Evolutionary conservation across 2,888 invertebrate genomes (phyloP).

Genomic region (Muscina levida): DNA sequence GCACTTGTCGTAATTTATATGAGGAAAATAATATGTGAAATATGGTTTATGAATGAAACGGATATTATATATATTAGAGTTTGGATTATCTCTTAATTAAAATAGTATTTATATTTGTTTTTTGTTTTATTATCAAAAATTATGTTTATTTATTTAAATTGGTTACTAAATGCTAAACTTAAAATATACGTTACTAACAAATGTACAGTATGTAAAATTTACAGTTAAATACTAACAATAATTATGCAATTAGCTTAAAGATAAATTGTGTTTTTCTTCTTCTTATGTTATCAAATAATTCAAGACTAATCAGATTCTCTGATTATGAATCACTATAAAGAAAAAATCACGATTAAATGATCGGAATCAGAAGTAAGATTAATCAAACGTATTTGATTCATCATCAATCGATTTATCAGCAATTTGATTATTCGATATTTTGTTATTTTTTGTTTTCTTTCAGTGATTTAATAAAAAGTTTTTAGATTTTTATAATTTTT

Average conservation of each 20-base stretch:
- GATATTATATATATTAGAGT: neutral
- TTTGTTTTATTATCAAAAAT: constrained; percentile 35
- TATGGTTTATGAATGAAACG: neutral
- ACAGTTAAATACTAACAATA: constrained; percentile 41
- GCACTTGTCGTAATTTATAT: too few relatives aligned
- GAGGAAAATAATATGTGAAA: too few relatives aligned
- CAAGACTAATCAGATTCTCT: constrained; percentile 14
- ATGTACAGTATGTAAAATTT: constrained; percentile 41
- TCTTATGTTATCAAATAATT: constrained; percentile 10
- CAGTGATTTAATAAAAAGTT: constrained; percentile 28
- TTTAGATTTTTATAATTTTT: constrained; percentile 25
- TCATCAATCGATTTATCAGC: constrained; percentile 27
- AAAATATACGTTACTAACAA: constrained; percentile 39
- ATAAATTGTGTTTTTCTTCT: constrained; percentile 32
- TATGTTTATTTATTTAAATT: constrained; percentile 35
- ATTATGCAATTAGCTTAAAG: constrained; percentile 39
- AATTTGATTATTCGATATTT: constrained; percentile 29
- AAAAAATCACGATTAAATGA: constrained; percentile 20
- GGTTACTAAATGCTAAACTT: constrained; percentile 40
- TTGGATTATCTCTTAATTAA: constrained; percentile 26
- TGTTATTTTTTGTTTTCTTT: too few relatives aligned
- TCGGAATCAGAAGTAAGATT: constrained; percentile 14
- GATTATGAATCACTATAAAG: constrained; percentile 8
- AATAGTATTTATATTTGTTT: constrained; percentile 36
- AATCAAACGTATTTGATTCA: constrained; percentile 24